phyloP scores from a whole-genome alignment of 2,113 vertebrate species.

The Strix aluco region DNA sequence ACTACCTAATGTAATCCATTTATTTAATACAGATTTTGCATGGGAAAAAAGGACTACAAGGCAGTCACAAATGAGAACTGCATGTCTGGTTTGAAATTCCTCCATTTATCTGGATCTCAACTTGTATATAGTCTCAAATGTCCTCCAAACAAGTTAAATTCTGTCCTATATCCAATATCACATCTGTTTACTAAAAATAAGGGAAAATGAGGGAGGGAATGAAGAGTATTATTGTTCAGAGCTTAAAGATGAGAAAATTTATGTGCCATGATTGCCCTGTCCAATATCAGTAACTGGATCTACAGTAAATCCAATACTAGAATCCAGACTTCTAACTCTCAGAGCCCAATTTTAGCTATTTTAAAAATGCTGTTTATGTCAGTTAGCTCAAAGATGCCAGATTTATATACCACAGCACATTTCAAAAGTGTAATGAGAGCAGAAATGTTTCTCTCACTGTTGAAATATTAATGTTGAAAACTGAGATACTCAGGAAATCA shows the following conservation, averaged over 20 bases:
- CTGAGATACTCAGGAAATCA: neutral
- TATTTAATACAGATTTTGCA: neutral
- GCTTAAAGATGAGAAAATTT: neutral
- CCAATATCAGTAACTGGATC: neutral
- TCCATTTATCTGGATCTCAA: neutral
- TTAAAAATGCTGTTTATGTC: neutral
- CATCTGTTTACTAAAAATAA: neutral
- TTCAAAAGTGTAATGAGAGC: neutral
- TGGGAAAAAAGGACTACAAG: neutral
- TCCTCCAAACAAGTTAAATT: neutral
- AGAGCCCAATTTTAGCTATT: neutral
- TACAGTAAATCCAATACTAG: neutral
- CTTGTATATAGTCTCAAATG: neutral
- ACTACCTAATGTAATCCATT: neutral
- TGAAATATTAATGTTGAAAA: conserved; percentile 25
- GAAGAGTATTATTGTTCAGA: neutral
- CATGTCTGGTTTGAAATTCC: neutral
- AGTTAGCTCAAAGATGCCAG: neutral
- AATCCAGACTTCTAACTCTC: neutral
- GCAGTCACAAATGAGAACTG: neutral
- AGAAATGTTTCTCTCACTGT: neutral
- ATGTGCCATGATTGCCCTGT: neutral
- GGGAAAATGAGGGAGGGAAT: neutral
- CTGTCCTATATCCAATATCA: neutral
- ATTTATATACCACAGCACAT: neutral